Evolutionary conservation across 2,888 invertebrate species (phyloP).

Genomic region (Entomobrya proxima): DNA sequence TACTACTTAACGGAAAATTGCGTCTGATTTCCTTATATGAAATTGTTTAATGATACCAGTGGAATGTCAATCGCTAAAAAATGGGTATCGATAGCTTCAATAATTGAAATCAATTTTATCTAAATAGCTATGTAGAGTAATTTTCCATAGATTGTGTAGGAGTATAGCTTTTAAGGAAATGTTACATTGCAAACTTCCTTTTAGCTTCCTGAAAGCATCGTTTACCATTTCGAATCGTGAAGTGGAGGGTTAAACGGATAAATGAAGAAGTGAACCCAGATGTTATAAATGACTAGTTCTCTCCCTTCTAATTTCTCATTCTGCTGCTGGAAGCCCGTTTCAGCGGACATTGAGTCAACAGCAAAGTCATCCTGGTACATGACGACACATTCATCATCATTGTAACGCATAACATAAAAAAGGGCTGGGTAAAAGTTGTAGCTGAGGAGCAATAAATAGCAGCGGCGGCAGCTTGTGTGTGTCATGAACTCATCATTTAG

Average conservation of each 20-base stretch:
- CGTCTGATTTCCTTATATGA: no score
- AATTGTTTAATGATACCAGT: no score
- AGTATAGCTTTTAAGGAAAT: no score
- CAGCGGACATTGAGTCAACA: not conserved
- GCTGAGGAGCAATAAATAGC: constrained; percentile 25
- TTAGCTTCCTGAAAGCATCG: not conserved
- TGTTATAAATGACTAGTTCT: not conserved
- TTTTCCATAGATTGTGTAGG: no score
- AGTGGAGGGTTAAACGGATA: not conserved
- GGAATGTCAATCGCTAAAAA: no score
- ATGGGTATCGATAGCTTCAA: no score
- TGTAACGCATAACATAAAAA: constrained; percentile 13
- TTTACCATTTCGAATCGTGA: not conserved
- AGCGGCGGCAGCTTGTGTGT: constrained; percentile 13
- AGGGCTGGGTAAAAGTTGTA: constrained; percentile 48
- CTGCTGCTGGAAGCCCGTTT: not conserved
- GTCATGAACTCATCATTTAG: constrained; percentile 23
- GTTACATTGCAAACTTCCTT: no score
- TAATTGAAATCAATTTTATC: no score
- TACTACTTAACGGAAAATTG: no score
- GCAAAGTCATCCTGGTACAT: constrained; percentile 33
- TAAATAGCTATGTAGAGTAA: no score
- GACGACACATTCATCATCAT: constrained; percentile 51
- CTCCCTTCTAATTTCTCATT: constrained; percentile 46
- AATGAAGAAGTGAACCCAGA: constrained; percentile 42